Conservation (phyloP, 2,888 invertebrate genomes). For the Sycophila texana region DNA sequence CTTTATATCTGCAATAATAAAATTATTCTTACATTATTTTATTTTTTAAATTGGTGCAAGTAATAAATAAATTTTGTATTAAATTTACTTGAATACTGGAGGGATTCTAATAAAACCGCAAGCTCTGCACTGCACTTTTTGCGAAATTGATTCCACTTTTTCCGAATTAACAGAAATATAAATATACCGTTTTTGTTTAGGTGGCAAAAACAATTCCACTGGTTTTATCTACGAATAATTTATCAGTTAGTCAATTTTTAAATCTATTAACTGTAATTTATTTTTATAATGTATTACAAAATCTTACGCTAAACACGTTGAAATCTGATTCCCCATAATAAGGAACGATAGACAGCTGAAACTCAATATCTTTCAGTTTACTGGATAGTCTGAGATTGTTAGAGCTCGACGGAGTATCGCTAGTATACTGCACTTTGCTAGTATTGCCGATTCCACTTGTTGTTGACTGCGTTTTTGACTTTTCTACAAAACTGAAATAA, state of each 20-base stretch:
- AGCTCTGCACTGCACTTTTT: slow-evolving; percentile 55
- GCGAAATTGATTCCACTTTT: background rate
- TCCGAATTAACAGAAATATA: slow-evolving; percentile 54
- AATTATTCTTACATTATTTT: background rate
- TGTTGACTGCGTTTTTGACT: background rate
- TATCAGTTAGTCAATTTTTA: background rate
- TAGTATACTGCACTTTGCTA: background rate
- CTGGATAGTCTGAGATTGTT: background rate
- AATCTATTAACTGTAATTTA: background rate
- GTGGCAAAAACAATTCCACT: slow-evolving; percentile 61
- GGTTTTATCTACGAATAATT: slow-evolving; percentile 59
- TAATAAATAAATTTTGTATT: background rate
- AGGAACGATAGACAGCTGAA: slow-evolving; percentile 61
- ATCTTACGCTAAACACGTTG: slow-evolving; percentile 44
- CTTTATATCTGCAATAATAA: slow-evolving; percentile 56
- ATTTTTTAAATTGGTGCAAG: background rate
- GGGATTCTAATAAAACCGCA: slow-evolving; percentile 63
- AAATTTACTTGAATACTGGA: slow-evolving; percentile 61
- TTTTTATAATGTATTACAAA: background rate
- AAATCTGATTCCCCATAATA: slow-evolving; percentile 62
- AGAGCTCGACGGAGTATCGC: background rate
- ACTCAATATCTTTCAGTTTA: slow-evolving; percentile 49
- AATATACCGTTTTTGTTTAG: slow-evolving; percentile 58
- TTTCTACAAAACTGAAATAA: too few relatives aligned
- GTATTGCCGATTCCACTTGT: background rate